phyloP scores from a whole-genome alignment of 2,113 vertebrate genomes.

The human (Homo sapiens) region GRCh38 chr2:223771501-223772000 shows the following conservation, averaged over 20 bases:
- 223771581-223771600: neutral
- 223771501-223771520: neutral
- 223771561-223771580: neutral
- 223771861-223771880: too few species aligned
- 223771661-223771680: neutral
- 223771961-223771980: too few species aligned
- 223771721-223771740: slow-evolving; percentile 14
- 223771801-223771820: neutral
- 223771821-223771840: too few species aligned
- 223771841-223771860: too few species aligned
- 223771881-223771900: too few species aligned
- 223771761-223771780: neutral
- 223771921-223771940: too few species aligned
- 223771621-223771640: neutral
- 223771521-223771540: neutral
- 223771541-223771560: neutral
- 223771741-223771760: neutral
- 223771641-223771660: neutral
- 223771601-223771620: neutral
- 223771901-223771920: too few species aligned
- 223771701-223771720: neutral
- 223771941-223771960: too few species aligned
- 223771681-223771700: neutral
- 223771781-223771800: neutral
- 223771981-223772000: too few species aligned